Conservation (phyloP, 1,140 invertebrate genomes). For the Mercenaria mercenaria region DNA sequence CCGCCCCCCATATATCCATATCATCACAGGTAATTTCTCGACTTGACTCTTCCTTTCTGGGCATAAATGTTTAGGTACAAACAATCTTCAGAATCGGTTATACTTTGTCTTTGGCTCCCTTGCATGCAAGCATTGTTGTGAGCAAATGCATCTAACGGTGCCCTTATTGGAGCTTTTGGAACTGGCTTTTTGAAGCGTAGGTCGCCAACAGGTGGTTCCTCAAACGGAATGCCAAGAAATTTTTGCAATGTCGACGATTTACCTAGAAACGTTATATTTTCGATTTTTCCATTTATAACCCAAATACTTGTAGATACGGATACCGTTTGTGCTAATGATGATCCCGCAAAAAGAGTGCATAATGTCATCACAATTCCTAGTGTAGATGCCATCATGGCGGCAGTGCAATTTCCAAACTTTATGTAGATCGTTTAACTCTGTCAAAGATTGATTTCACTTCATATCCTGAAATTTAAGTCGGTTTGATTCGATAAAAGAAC, state of each 20-base stretch:
- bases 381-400: background rate
- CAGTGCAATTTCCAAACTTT: no score
- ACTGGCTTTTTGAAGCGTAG: background rate
- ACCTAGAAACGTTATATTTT: no score
- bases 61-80: conserved; percentile 94
- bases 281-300: no score
- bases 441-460: no score
- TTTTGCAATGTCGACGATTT: background rate
- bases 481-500: no score
- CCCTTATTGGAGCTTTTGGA: background rate
- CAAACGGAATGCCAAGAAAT: background rate
- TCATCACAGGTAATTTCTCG: conserved; percentile 90
- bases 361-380: background rate
- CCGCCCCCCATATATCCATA: conserved; percentile 98
- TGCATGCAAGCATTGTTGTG: no score
- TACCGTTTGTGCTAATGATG: background rate
- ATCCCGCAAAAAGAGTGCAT: background rate
- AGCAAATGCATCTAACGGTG: no score
- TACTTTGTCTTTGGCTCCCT: no score
- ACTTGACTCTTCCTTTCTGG: conserved; percentile 89
- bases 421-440: no score
- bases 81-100: no score
- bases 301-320: background rate
- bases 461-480: no score
- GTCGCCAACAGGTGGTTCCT: background rate